Evolutionary conservation across 1,140 invertebrate species (phyloP), one percentile per base, ranked within the genome.

Genomic region (Apolygus lucorum): DNA sequence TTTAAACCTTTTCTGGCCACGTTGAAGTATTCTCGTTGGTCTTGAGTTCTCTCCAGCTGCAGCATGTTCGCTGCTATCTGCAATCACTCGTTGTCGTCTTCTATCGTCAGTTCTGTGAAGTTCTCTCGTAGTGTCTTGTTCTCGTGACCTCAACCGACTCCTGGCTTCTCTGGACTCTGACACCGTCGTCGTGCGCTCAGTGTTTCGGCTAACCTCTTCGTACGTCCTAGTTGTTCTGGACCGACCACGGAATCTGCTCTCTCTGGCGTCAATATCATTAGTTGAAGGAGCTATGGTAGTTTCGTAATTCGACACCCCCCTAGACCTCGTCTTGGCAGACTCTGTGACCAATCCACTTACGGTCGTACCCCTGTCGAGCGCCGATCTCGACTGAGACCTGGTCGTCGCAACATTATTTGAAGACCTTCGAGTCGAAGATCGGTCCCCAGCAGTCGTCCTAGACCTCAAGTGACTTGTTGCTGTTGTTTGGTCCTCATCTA

Each of bases 1-100:
- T 17, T 67, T 2, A 34, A 67, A 67, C 34, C 34, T 24, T 27
- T 67, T 49, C 29, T 67, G 52, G 25, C 52, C 22, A 27, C 22
- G 27, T 13, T 21, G 13, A 8, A 13, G 11, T 14, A 4, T 13
- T 4, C 13, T 4, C 22, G 13, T 59, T 4, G 2, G 8, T 11
- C 4, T 4, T 14, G 11, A 4, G 22, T 8, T 11, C 22, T 59
- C 54, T 13, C 4, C 54, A 24, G 11, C 11, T 4, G 22, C 2
- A 4, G 13, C 22, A 11, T 22, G 2, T 13, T 59, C 54, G 22
- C 22, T 21, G 22, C 11, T 59, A 8, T 49, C 17, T 21, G 22
- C 54, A 4, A 13, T 22, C 22, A 17, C 13, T 4, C 54, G 54
- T 4, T 59, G 11, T 59, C 54, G 11, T 22, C 54, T 59, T 59